A percentile compares a stretch with the other conserved stretches of the same genome.
Conservation (phyloP, 2,797 vertebrate species). For the Anomalospiza imberbis region DNA sequence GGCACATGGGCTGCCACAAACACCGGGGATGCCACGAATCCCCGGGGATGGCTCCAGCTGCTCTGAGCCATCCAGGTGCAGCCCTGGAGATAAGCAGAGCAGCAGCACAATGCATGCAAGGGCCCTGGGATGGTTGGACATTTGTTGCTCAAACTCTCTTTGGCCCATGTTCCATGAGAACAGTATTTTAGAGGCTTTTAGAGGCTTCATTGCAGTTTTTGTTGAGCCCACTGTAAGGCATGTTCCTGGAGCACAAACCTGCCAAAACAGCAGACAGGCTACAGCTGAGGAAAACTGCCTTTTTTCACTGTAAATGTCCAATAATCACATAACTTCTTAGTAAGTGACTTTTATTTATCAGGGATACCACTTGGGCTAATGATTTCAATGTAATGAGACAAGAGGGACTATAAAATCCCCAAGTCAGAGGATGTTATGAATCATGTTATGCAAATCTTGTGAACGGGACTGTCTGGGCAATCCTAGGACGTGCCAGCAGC, state of each 20-base stretch:
- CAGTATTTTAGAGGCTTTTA: too few relatives aligned
- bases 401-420: background rate
- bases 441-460: background rate
- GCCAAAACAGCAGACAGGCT: background rate
- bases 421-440: background rate
- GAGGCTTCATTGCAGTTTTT: background rate
- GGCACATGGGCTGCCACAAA: rapidly evolving
- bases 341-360: background rate
- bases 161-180: rapidly evolving
- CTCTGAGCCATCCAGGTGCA: rapidly evolving
- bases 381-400: background rate
- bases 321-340: background rate
- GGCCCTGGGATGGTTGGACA: rapidly evolving
- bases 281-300: background rate
- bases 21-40: rapidly evolving
- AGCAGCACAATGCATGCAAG: rapidly evolving
- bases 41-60: rapidly evolving
- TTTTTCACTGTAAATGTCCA: background rate
- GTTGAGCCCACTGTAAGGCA: rapidly evolving
- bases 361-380: background rate
- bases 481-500: background rate
- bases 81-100: background rate
- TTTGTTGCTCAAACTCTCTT: rapidly evolving
- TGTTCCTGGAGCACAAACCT: background rate
- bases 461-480: background rate